Evolutionary conservation across 2,113 vertebrate species (phyloP), one percentile per base, ranked within the genome.

Genomic region (Hystrix brachyura): DNA sequence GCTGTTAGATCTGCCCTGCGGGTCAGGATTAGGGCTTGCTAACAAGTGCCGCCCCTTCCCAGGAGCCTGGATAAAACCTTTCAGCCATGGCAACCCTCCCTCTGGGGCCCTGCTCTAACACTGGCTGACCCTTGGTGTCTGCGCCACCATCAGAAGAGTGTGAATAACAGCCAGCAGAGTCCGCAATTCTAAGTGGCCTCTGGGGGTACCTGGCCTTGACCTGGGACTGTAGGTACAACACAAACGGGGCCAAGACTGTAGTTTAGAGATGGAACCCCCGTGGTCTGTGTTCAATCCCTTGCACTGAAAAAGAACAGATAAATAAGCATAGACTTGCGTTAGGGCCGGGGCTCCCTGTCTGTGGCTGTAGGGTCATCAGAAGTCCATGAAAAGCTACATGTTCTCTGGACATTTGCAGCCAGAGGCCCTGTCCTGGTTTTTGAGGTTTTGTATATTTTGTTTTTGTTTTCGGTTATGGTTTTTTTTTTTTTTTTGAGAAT

Each of bases 401-500:
- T n/a, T 43, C 19, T 32, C 5, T 43, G 46, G 11, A 14, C 7
- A 72, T 95, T 91, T 97, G 81, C 64, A 62, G 81, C 43, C 25
- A 18, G 13, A 21, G 43, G 34, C 2, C 93, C 57, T 15, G 32
- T 80, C 91, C 72, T 89, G 7, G 32, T 1, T 15, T 85, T 78
- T 81, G 53, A 67, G 51, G n/a, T 23, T 82, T 80, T 87, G 55
- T 69, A 23, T 60, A 38, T 71, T 43, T 69, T 38, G n/a, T 48
- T 71, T 48, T 46, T 72, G 18, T 69, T 14, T 60, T 69, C 69
- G n/a, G 13, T n/a, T 65, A 38, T 38, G 38, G 38, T 23, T 5
- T 74, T 74, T 72, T 25, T 62, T 60, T 82, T n/a, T 86, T 85
- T 81, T 87, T 92, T 72, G 67, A 94, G 34, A 74, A 71, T 38